phyloP scores from a whole-genome alignment of 2,888 invertebrate genomes.

The Drosophila tanythrix region DNA sequence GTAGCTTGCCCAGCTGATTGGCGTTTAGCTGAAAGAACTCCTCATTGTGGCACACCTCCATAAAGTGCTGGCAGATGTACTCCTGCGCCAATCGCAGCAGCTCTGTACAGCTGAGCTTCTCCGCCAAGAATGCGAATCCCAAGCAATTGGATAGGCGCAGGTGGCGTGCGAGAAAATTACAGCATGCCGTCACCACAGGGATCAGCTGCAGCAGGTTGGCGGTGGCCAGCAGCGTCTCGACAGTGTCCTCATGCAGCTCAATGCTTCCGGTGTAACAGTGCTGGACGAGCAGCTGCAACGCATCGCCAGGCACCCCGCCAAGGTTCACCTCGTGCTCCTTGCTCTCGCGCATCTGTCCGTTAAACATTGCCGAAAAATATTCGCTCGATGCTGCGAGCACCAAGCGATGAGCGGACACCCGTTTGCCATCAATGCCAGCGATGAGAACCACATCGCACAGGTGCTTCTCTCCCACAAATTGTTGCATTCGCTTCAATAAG shows the following conservation, averaged over 20 bases:
- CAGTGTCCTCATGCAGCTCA: slow-evolving; percentile 95
- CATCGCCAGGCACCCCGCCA: slow-evolving; percentile 93
- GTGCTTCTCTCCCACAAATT: background rate
- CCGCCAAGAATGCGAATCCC: slow-evolving; percentile 96
- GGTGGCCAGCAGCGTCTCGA: slow-evolving; percentile 94
- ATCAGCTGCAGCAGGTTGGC: slow-evolving; percentile 94
- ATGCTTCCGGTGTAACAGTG: slow-evolving; percentile 94
- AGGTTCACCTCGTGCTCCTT: slow-evolving; percentile 93
- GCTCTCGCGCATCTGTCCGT: slow-evolving; percentile 93
- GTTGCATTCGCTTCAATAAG: background rate
- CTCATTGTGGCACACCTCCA: slow-evolving; percentile 87
- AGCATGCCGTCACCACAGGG: slow-evolving; percentile 95
- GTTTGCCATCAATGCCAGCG: background rate
- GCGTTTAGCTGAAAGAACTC: slow-evolving; percentile 86
- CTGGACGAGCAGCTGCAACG: slow-evolving; percentile 92
- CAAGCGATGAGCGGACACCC: slow-evolving; percentile 93
- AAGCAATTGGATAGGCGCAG: slow-evolving; percentile 94
- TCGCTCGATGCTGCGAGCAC: slow-evolving; percentile 96
- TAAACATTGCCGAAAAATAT: slow-evolving; percentile 98
- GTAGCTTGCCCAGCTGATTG: slow-evolving; percentile 91
- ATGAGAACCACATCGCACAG: slow-evolving; percentile 1
- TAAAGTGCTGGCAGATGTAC: slow-evolving; percentile 93
- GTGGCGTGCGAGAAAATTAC: slow-evolving; percentile 94
- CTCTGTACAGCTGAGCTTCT: slow-evolving; percentile 93
- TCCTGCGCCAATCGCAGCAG: slow-evolving; percentile 92